Percentiles rank a stretch among this genome's conserved stretches.
phyloP scores from a whole-genome alignment of 2,888 invertebrate genomes.

The Muscina levida region DNA sequence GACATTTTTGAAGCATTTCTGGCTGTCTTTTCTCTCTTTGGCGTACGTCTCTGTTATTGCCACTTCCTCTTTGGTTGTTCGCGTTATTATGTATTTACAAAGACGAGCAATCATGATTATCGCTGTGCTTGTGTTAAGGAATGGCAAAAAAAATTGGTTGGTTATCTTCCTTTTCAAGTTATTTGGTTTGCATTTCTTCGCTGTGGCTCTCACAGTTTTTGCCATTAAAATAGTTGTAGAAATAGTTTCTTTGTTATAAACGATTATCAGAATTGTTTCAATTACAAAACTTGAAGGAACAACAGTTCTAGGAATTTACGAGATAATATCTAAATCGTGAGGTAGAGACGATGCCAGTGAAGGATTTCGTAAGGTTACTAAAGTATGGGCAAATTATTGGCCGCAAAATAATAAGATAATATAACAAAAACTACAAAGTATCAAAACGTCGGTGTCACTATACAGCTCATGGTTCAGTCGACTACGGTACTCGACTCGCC shows the following conservation, averaged over 20 bases:
- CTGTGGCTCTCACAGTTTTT: not conserved
- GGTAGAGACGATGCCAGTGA: too few species aligned
- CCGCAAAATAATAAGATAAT: too few species aligned
- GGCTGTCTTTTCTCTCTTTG: not conserved
- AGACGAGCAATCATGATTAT: not conserved
- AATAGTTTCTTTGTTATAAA: not conserved
- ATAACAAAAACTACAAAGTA: too few species aligned
- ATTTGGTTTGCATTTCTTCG: too few species aligned
- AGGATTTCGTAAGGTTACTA: too few species aligned
- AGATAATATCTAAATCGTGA: too few species aligned
- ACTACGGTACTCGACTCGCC: too few species aligned
- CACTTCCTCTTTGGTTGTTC: not conserved
- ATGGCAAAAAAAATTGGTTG: not conserved
- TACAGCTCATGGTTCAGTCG: too few species aligned
- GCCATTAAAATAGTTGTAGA: constrained; percentile 1
- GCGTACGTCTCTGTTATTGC: not conserved
- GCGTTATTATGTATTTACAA: constrained; percentile 28
- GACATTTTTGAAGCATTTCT: constrained; percentile 13
- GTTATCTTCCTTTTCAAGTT: too few species aligned
- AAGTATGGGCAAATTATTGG: too few species aligned
- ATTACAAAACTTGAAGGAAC: not conserved
- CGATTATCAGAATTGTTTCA: constrained; percentile 2
- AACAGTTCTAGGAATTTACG: not conserved
- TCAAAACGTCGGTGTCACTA: too few species aligned
- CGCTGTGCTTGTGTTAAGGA: not conserved